A percentile compares a stretch with the other conserved stretches of the same genome.
Evolutionary conservation across 2,113 vertebrate genomes (phyloP).

Genomic region (Scytalopus superciliaris): DNA sequence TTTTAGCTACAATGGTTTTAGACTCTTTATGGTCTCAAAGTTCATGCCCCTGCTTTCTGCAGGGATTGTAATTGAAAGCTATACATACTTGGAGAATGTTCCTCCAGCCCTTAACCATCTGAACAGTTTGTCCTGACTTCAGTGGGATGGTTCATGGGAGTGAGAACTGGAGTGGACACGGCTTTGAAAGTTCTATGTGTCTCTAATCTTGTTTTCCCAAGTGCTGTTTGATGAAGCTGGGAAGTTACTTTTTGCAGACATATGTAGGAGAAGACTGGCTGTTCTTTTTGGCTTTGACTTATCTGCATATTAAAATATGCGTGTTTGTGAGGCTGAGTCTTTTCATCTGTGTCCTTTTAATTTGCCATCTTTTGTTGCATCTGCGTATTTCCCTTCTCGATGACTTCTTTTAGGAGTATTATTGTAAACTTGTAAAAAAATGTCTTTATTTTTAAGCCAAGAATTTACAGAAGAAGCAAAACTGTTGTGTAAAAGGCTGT

Average conservation of each 20-base stretch:
- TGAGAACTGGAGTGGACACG: neutral
- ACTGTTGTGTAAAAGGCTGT: conserved; percentile 17
- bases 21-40: neutral
- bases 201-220: conserved; percentile 17
- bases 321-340: neutral
- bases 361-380: conserved; percentile 34
- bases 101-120: neutral
- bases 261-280: neutral
- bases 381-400: neutral
- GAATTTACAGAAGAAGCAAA: neutral
- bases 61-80: neutral
- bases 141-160: neutral
- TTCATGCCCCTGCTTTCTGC: neutral
- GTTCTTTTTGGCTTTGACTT: conserved; percentile 40
- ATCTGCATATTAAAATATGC: neutral
- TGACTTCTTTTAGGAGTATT: neutral
- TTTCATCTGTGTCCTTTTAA: conserved; percentile 3
- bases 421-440: neutral
- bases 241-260: neutral
- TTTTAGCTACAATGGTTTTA: neutral
- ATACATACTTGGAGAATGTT: neutral
- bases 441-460: conserved; percentile 18
- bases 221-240: conserved; percentile 9
- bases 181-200: neutral
- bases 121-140: neutral